Conservation (phyloP, 2,888 invertebrate species). For the Cabera pusaria region DNA sequence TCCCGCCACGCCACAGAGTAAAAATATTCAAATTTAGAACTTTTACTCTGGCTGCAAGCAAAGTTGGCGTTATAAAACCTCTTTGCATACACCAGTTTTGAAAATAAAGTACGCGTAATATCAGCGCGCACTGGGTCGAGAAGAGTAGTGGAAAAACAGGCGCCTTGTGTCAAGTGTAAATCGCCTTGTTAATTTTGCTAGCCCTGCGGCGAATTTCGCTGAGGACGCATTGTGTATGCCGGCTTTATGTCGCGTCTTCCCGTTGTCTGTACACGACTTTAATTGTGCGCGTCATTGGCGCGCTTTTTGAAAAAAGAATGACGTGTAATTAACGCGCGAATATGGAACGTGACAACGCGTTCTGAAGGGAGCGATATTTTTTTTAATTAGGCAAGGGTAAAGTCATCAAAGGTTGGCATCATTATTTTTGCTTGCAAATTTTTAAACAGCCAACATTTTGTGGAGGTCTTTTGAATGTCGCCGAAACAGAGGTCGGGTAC, state of each 20-base stretch:
- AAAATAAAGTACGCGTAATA: constrained; percentile 50
- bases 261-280: constrained; percentile 82
- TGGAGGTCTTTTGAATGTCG: constrained; percentile 19
- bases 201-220: constrained; percentile 82
- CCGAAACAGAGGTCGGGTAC: constrained; percentile 14
- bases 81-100: constrained; percentile 37
- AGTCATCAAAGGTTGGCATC: constrained; percentile 32
- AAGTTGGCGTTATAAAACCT: constrained; percentile 29
- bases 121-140: constrained; percentile 48
- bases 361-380: constrained; percentile 74
- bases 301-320: constrained; percentile 83
- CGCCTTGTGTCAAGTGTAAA: constrained; percentile 82
- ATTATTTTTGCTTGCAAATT: constrained; percentile 22
- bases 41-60: constrained; percentile 31
- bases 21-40: constrained; percentile 21
- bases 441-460: neutral
- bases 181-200: constrained; percentile 83
- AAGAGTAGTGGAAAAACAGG: constrained; percentile 75
- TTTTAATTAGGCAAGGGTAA: constrained; percentile 74
- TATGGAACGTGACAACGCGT: constrained; percentile 82
- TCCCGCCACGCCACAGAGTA: constrained; percentile 47
- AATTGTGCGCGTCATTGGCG: constrained; percentile 83
- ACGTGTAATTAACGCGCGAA: constrained; percentile 83
- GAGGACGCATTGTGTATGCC: constrained; percentile 81
- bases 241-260: constrained; percentile 82